A percentile compares a stretch with the other conserved stretches of the same genome.
These are phyloP conservation scores for Nesometra sesokonis DNA, from an alignment of 35 echinoderm and acorn worm genomes.

Conservation along the genomic window DNA sequence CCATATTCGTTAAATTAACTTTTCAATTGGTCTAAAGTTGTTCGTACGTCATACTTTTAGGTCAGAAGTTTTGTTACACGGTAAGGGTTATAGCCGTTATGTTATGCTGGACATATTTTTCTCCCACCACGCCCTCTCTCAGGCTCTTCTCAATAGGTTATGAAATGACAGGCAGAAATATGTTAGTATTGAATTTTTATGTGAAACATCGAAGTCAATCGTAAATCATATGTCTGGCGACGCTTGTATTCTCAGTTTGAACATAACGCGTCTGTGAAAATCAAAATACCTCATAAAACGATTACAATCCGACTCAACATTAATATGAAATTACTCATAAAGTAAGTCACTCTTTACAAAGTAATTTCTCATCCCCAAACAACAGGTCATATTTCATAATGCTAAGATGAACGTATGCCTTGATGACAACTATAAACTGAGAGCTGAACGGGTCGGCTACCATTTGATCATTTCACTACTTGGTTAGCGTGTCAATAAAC, in stretches of 20 bases:
- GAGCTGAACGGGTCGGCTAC: not conserved
- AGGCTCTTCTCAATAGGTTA: not conserved
- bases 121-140: not conserved
- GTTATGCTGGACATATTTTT: not conserved
- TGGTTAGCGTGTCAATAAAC: not conserved
- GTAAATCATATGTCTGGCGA: not conserved
- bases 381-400: not conserved
- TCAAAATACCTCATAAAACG: not conserved
- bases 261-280: not conserved
- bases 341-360: not conserved
- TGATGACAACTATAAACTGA: not conserved
- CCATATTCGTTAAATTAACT: too few relatives aligned
- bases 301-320: not conserved
- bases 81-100: too few relatives aligned
- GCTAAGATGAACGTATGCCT: not conserved
- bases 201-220: not conserved
- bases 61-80: too few relatives aligned
- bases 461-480: not conserved
- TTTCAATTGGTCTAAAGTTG: too few relatives aligned
- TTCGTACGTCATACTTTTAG: too few relatives aligned
- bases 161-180: not conserved
- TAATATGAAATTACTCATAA: not conserved
- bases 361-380: not conserved
- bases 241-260: not conserved
- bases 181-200: not conserved